Percentiles rank a stretch among this genome's conserved stretches.
These are phyloP conservation scores for Pipa parva DNA, from an alignment of 2,113 vertebrate genomes.

Conservation along the genomic window DNA sequence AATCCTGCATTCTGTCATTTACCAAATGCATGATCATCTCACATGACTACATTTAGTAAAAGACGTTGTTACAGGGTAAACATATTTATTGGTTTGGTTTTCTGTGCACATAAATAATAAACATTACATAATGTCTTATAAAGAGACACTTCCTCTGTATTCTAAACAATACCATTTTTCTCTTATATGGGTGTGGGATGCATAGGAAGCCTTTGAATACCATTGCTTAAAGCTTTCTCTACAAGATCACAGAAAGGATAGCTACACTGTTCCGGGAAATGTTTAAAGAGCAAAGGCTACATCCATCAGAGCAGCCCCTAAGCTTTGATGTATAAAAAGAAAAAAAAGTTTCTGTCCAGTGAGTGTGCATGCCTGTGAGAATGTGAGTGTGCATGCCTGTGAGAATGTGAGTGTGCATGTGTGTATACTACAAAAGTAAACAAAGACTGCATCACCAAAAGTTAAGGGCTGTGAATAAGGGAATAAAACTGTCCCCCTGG, in stretches of 20 bases:
- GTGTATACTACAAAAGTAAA: too few species aligned
- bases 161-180: background rate
- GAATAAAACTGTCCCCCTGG: too few species aligned
- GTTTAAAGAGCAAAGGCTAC: too few species aligned
- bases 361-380: too few species aligned
- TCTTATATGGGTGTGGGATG: background rate
- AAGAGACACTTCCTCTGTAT: conserved; percentile 8
- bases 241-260: background rate
- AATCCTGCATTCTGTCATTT: background rate
- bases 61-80: background rate
- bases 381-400: too few species aligned
- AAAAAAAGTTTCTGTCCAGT: too few species aligned
- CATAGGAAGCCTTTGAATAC: background rate
- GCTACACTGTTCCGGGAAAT: background rate
- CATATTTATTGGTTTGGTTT: background rate
- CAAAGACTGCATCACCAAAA: too few species aligned
- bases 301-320: too few species aligned
- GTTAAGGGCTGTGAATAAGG: too few species aligned
- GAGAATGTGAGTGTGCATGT: too few species aligned
- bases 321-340: too few species aligned
- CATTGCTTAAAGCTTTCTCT: background rate
- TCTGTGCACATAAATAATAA: background rate
- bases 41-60: background rate
- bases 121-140: conserved; percentile 14
- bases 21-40: background rate